Evolutionary conservation across 1,140 invertebrate species (phyloP).

Genomic region (Camponotus vicinus): DNA sequence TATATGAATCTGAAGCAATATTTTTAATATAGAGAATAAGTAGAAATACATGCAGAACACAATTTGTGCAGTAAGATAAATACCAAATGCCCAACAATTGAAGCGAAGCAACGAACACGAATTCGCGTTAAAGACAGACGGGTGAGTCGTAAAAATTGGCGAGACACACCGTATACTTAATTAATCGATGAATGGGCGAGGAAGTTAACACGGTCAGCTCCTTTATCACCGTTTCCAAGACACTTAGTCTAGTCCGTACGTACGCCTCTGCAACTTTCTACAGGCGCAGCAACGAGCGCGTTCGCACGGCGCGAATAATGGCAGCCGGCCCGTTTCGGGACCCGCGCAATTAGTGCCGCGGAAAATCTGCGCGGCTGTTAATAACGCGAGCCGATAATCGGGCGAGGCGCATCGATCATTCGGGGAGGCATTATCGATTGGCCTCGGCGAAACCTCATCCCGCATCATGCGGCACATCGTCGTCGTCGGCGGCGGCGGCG

Average conservation of each 20-base stretch:
- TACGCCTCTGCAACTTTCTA: conserved; percentile 41
- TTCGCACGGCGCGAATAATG: conserved; percentile 38
- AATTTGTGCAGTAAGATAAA: neutral
- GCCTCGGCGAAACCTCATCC: conserved; percentile 74
- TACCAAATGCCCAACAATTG: neutral
- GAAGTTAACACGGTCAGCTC: neutral
- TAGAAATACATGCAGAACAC: neutral
- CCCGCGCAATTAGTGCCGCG: conserved; percentile 60
- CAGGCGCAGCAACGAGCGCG: neutral
- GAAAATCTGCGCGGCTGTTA: conserved; percentile 63
- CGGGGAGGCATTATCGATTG: conserved; percentile 78
- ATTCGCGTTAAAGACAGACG: neutral
- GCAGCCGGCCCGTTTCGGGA: conserved; percentile 35
- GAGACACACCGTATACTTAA: conserved; percentile 7
- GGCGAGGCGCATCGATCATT: conserved; percentile 77
- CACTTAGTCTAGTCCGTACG: neutral
- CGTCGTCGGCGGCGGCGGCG: conserved; percentile 54
- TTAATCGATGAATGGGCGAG: conserved; percentile 21
- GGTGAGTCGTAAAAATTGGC: neutral
- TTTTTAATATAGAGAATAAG: neutral
- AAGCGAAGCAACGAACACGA: neutral
- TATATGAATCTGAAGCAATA: neutral
- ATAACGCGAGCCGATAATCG: conserved; percentile 66
- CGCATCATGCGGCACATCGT: conserved; percentile 25
- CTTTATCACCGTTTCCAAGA: conserved; percentile 25